Base-by-base conservation (phyloP, 2,888 invertebrate species). In the Hirtodrosophila histrioides region DNA sequence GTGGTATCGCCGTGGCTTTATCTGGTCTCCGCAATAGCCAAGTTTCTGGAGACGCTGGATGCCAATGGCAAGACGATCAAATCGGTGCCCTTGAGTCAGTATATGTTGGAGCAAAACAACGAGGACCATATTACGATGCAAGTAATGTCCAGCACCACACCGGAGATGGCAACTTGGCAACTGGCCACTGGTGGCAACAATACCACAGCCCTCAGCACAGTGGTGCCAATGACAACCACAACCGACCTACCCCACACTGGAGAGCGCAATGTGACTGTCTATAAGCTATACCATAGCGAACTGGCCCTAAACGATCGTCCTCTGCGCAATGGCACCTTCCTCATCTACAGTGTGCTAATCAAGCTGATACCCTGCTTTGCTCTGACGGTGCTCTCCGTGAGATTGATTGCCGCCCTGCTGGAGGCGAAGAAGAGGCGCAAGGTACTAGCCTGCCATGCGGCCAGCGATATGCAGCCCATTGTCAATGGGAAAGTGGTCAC, bases 321-420 rank as follows among this genome's bases (percentile, higher is more conserved):
- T 37, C 92, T 95, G 78, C 93, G 95, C 67, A 94, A 94, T 65
- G 93, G 96, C 71, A 97, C 97, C 89, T 96, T 97, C 92, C 97
- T 97, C 95, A 95, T 98, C 82, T 98, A 98, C 92, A 96, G 97
- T 90, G 97, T 98, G 9, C 94, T 98, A 73, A 95, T 98, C 78
- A 98, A 98, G 92, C 92, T 98, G 53, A 95, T 98, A 67, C 98
- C 98, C 6, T 97, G 98, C 90, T 93, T 97, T 89, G 95, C 97
- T 8, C 92, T 98, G 51, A 98, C 98, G 0, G 94, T 96, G 78
- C 92, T 97, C 54, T 96, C 96, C 88, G 93, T 95, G 69, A 94
- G 95, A 86, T 92, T 97, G 73, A 96, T 97, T 84, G 93, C 94
- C 33, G 96, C 96, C 10, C 91, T 97, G 67, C 92, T 96, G 68